Base-by-base conservation (phyloP, 1,140 invertebrate genomes). In the Nylanderia fulva region DNA sequence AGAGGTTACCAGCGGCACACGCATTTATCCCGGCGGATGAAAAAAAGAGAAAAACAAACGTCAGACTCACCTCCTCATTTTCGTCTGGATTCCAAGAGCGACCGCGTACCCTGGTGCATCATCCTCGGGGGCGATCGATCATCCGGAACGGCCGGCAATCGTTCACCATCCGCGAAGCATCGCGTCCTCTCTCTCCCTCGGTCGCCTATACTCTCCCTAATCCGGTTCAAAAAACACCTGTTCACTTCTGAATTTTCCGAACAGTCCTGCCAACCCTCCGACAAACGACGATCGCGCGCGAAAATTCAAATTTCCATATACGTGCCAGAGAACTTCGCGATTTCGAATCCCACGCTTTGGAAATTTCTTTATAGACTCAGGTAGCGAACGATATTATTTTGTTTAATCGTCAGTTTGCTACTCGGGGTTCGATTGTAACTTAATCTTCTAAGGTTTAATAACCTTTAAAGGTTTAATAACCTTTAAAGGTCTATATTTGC, bases 141-240 rank as follows among this genome's bases (percentile, higher is more conserved):
- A 75, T 76, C 85, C 85, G 84, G 71, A 87, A 80, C 79, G 63
- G 82, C 84, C 21, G 48, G 56, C 36, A 45, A 89, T 86, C 52
- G 18, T 89, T 87, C 88, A 85, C 80, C 58, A 84, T 89, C 80
- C 85, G 69, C 60, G 64, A 18, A 87, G 85, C 83, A 82, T 69
- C 88, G 85, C 89, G 1, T 1, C 86, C 86, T 90, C 86, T 52
- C 29, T n/a, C n/a, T n/a, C n/a, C n/a, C n/a, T n/a, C n/a, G n/a
- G 74, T 88, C 77, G 80, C 36, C 75, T 87, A 87, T 68, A 77
- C 86, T 85, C 87, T 85, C 88, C 90, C 91, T 93, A 94, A 95
- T 94, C 94, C 95, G 95, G 95, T 95, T 96, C 95, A 95, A 95
- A 96, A 95, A 96, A 96, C 96, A 96, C 96, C 96, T 96, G 96